Percentiles rank a stretch among this genome's conserved stretches.
Conservation (phyloP, 2,888 invertebrate species). For the Pegoplata infirma region DNA sequence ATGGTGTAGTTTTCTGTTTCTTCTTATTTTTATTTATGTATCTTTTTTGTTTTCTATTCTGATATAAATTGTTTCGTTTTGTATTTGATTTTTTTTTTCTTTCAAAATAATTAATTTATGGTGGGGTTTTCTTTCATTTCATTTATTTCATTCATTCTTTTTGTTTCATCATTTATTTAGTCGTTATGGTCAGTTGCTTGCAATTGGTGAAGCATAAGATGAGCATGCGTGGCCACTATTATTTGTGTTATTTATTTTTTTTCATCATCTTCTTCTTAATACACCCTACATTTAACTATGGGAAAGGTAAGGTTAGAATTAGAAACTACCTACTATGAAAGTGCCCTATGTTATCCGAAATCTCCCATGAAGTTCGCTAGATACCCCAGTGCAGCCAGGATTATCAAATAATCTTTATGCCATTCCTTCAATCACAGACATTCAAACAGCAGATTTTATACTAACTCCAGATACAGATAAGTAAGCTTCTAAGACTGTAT, state of each 20-base stretch:
- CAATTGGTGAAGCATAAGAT: slow-evolving; percentile 58
- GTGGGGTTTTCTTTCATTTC: slow-evolving; percentile 18
- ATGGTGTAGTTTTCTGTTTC: background rate
- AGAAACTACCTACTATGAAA: too few species aligned
- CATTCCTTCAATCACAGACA: too few species aligned
- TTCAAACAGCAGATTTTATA: too few species aligned
- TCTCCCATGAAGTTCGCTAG: too few species aligned
- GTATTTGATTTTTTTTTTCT: background rate
- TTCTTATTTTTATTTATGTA: background rate
- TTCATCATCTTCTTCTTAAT: too few species aligned
- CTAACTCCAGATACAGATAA: too few species aligned
- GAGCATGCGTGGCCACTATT: slow-evolving; percentile 61
- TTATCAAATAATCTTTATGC: too few species aligned
- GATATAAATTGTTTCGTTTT: background rate
- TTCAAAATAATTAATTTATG: slow-evolving; percentile 29
- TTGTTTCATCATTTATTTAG: slow-evolving; percentile 40
- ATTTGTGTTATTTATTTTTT: slow-evolving; percentile 11
- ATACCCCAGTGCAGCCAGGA: too few species aligned
- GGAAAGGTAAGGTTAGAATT: too few species aligned
- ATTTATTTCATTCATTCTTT: slow-evolving; percentile 34
- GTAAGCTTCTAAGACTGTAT: too few species aligned
- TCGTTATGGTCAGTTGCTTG: slow-evolving; percentile 53
- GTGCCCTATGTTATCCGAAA: too few species aligned
- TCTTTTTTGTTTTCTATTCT: slow-evolving; percentile 4
- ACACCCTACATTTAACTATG: too few species aligned